Evolutionary conservation across 2,797 vertebrate genomes (phyloP).

Genomic region (Artibeus jamaicensis): DNA sequence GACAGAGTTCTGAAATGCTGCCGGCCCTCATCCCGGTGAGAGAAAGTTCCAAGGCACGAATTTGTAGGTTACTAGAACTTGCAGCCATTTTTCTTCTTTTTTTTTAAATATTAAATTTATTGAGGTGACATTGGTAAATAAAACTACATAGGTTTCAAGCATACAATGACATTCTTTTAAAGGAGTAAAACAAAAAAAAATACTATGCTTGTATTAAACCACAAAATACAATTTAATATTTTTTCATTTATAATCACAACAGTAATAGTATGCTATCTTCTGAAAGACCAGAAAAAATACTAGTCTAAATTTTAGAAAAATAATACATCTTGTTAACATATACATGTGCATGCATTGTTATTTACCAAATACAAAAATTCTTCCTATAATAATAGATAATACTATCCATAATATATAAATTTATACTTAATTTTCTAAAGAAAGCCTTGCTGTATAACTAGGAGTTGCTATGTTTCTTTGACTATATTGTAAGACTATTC

Average conservation of each 20-base stretch:
- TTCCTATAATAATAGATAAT: background rate
- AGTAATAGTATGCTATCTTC: background rate
- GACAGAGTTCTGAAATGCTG: background rate
- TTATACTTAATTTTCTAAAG: background rate
- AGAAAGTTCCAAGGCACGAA: background rate
- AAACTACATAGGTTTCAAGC: background rate
- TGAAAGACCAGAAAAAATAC: background rate
- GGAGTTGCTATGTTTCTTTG: background rate
- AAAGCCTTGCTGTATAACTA: background rate
- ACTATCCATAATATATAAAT: background rate
- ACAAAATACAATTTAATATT: background rate
- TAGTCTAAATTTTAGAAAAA: background rate
- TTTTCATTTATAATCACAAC: background rate
- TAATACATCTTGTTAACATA: background rate
- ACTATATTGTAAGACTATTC: background rate
- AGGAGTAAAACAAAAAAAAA: background rate
- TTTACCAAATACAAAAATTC: background rate
- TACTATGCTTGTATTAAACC: background rate
- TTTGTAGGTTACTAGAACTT: background rate
- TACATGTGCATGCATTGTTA: background rate
- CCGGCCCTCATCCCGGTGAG: fast-evolving
- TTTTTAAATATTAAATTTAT: background rate
- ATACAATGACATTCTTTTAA: background rate
- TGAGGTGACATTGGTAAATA: background rate
- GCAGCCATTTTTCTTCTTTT: background rate